Percentiles rank a stretch among this genome's conserved stretches.
Evolutionary conservation across 2,797 vertebrate species (phyloP).

Genomic region (Periparus ater): DNA sequence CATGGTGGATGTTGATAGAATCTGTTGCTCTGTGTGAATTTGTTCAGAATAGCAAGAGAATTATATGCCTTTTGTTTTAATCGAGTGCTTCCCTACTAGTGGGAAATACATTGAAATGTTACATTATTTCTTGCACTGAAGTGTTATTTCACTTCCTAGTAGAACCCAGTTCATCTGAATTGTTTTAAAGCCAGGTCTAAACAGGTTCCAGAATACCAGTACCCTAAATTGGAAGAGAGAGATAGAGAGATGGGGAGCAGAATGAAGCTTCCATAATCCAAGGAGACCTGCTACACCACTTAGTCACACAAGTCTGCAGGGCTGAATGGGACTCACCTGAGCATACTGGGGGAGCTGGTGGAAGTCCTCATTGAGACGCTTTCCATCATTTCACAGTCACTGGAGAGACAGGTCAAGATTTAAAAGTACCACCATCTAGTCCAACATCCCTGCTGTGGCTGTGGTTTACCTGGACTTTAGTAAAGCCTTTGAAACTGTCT

Average conservation of each 20-base stretch:
- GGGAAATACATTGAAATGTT: not conserved
- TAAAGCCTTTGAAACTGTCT: not conserved
- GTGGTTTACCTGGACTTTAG: not conserved
- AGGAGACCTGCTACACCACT: not conserved
- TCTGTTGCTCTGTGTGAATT: not conserved
- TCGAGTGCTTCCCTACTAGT: not conserved
- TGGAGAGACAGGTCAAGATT: not conserved
- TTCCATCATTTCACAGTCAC: not conserved
- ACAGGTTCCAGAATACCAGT: not conserved
- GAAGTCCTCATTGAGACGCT: not conserved
- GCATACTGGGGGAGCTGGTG: too few relatives aligned
- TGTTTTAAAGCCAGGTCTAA: not conserved
- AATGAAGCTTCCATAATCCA: not conserved
- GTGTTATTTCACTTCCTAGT: not conserved
- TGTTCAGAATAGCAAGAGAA: not conserved
- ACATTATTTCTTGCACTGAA: not conserved
- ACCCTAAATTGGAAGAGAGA: not conserved
- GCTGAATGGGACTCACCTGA: not conserved
- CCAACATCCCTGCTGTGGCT: not conserved
- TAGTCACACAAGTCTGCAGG: not conserved
- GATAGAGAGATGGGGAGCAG: not conserved
- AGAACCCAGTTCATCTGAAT: not conserved
- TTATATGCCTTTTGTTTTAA: not conserved
- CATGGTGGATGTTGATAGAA: not conserved
- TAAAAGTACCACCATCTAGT: not conserved